Conservation (phyloP, 2,888 invertebrate species). For the Ormyrus labotus region DNA sequence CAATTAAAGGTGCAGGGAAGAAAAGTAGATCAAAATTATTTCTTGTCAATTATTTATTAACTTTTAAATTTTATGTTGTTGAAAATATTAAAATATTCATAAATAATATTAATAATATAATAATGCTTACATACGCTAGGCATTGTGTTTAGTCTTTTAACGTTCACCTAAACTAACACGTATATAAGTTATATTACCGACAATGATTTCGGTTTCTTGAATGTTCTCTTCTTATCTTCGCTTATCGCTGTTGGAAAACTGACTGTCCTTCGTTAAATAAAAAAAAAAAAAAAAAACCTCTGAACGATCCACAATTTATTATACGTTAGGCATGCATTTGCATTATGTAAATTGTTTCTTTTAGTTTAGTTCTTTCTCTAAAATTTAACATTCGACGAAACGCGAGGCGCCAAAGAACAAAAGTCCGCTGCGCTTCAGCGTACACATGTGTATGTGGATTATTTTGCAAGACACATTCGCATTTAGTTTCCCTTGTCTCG, state of each 20-base stretch:
- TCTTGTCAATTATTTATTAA: conserved; percentile 58
- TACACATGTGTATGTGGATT: neutral
- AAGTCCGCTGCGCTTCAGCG: neutral
- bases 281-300: conserved; percentile 33
- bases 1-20: neutral
- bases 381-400: conserved; percentile 29
- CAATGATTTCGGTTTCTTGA: conserved; percentile 40
- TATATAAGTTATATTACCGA: conserved; percentile 66
- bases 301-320: conserved; percentile 41
- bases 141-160: conserved; percentile 71
- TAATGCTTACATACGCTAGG: conserved; percentile 70
- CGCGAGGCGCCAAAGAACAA: conserved; percentile 11
- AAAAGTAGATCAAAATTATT: conserved; percentile 5
- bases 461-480: conserved; percentile 33
- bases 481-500: conserved; percentile 38
- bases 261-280: conserved; percentile 32
- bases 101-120: conserved; percentile 71
- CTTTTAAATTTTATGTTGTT: conserved; percentile 66
- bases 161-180: conserved; percentile 70
- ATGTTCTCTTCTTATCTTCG: conserved; percentile 28
- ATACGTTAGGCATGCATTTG: conserved; percentile 51
- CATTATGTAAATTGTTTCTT: conserved; percentile 23
- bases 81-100: conserved; percentile 73
- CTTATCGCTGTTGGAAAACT: conserved; percentile 31
- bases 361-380: conserved; percentile 3